phyloP scores from a whole-genome alignment of 2,888 invertebrate genomes.

The Gibbula magus region DNA sequence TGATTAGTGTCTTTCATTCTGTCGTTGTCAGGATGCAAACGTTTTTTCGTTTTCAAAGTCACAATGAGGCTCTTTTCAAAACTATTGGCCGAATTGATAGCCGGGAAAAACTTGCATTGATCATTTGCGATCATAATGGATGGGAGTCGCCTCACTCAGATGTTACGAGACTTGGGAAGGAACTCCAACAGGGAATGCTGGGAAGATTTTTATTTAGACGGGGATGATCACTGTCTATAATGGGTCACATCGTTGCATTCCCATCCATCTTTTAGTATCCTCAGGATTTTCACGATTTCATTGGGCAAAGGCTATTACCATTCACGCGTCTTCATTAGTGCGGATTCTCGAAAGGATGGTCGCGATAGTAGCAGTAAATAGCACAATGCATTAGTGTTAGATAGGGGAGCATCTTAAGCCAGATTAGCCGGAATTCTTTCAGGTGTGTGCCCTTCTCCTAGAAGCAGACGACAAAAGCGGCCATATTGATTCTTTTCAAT shows the following conservation, averaged over 20 bases:
- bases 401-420: background rate
- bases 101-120: background rate
- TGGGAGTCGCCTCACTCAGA: background rate
- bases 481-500: constrained; percentile 14
- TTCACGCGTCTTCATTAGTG: too few relatives aligned
- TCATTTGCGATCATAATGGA: constrained; percentile 1
- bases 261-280: background rate
- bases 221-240: background rate
- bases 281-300: background rate
- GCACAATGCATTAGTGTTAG: constrained; percentile 8
- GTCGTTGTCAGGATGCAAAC: background rate
- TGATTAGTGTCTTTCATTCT: constrained; percentile 1
- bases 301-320: too few relatives aligned
- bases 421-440: constrained; percentile 5
- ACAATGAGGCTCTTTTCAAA: background rate
- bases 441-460: background rate
- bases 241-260: background rate
- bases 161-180: too few relatives aligned
- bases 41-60: background rate
- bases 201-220: too few relatives aligned
- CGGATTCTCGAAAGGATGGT: too few relatives aligned
- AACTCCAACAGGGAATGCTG: too few relatives aligned
- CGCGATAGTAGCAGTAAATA: too few relatives aligned
- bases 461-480: constrained; percentile 1
- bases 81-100: constrained; percentile 1